phyloP scores from a whole-genome alignment of 2,888 invertebrate genomes.

The Dorcus parallelipipedus region DNA sequence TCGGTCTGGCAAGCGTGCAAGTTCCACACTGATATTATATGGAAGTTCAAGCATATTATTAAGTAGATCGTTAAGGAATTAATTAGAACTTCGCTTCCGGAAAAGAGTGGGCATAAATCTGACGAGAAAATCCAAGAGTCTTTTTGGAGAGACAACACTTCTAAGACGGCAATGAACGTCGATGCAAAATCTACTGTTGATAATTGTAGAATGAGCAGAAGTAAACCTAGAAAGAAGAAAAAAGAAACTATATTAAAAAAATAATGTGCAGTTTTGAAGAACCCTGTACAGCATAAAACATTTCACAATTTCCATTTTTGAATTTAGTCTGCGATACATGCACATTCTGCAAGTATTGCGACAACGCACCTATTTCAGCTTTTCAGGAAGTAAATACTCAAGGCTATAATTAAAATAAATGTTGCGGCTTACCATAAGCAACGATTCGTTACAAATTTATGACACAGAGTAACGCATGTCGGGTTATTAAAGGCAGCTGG shows the following conservation, averaged over 20 bases:
- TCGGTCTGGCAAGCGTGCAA: conserved; percentile 49
- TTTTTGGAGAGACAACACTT: conserved; percentile 54
- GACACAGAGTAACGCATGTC: too few relatives aligned
- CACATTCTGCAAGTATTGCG: background rate
- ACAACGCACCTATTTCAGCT: too few relatives aligned
- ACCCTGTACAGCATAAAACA: background rate
- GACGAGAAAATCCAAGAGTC: conserved; percentile 54
- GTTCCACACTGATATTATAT: conserved; percentile 56
- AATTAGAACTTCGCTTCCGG: conserved; percentile 55
- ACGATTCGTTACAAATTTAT: too few relatives aligned
- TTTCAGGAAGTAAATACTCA: too few relatives aligned
- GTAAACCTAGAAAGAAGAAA: conserved; percentile 10
- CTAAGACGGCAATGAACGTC: conserved; percentile 51
- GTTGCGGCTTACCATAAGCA: too few relatives aligned
- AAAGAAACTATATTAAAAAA: background rate
- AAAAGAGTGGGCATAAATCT: conserved; percentile 53
- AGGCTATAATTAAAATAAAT: too few relatives aligned
- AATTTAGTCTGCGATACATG: background rate
- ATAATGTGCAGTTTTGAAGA: background rate
- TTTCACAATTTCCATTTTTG: background rate
- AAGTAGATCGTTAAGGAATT: conserved; percentile 58
- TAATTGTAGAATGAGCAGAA: conserved; percentile 52
- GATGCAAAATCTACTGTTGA: conserved; percentile 52
- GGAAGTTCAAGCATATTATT: conserved; percentile 56
- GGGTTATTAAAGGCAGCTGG: too few relatives aligned